Base-by-base conservation (phyloP, 2,113 vertebrate species). In the Archocentrus centrarchus region DNA sequence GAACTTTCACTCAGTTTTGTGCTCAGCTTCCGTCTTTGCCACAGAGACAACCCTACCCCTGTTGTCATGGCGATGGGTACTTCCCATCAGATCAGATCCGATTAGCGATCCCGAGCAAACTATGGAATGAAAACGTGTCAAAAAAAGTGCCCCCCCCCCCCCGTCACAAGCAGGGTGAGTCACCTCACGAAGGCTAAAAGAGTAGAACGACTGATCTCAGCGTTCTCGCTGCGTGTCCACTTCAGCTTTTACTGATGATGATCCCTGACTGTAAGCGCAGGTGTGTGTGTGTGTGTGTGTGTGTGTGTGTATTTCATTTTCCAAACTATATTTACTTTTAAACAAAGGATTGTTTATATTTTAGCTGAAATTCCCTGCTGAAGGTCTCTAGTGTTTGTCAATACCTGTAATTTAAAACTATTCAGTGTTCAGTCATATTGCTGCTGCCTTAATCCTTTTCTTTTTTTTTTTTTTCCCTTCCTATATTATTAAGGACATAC, bases 11-110 rank as follows among this genome's bases (percentile, higher is more conserved):
- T 59, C 30, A n/a, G 66, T 53, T 73, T 73, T 73, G 44, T 73
- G 66, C 66, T 32, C 41, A 9, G 32, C 73, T 64, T 84, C 79
- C 60, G 30, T 53, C 85, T 70, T 75, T 4, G 2, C 61, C n/a
- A 37, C 64, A 39, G 41, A 85, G 79, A 79, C 75, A 37, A 61
- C 63, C 75, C 7, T 41, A 20, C 82, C 37, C 20, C 53, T 55
- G 79, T 85, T 86, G 90, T 89, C 77, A 62, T 47, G 83, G 59
- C 58, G 2, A 76, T 80, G 18, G 81, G 47, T 55, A 70, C 78
- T 80, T 87, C 77, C 85, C 85, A 24, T 44, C 24, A 73, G 53
- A 86, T 80, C 76, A 22, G 64, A 60, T 90, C 81, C 44, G 44
- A 91, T 91, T 90, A 81, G 79, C 9, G 0, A 60, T 22, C 18